Evolutionary conservation across 2,797 vertebrate genomes (phyloP), one percentile per base, ranked within the genome.

Genomic region (Gobio occitaniae): DNA sequence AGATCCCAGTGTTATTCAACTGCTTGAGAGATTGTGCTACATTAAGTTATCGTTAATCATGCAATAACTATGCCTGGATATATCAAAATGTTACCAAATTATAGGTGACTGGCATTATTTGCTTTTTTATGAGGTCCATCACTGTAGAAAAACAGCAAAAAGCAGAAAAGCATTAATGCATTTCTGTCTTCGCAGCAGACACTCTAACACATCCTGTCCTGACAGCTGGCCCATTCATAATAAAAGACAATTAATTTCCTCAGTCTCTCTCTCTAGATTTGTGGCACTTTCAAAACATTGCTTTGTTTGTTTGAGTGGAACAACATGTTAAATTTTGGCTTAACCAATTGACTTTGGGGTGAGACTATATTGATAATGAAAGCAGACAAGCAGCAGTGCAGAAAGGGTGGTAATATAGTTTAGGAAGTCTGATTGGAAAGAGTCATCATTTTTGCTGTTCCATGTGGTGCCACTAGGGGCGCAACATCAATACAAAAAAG

Each of bases 1-100:
- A 89, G 59, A 63, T 79, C 56, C 48, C 83, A 90, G 82, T 90
- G 88, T 91, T 91, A 90, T 91, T 66, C 81, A 90, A 82, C 85
- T 88, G 77, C 86, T 90, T 81, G 50, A 76, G 63, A 88, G 84
- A 85, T 82, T 80, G 61, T 83, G 76, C 74, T 81, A 81, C 85
- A 85, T 86, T 89, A 87, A 74, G 47, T 72, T 70, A 68, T 48
- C 86, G 88, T 90, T 84, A 88, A 88, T 87, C 85, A 74, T 78
- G 76, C 80, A 86, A 88, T 84, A 83, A 89, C 86, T 85, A 50
- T 87, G 84, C 83, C 68, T 80, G 81, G 82, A 89, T 50, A 68
- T 84, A 87, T 71, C 41, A 84, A 84, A 86, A 90, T 76, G 76
- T 86, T 89, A 85, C 63, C 65, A 44, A 84, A 70, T 71, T 56